A percentile compares a stretch with the other conserved stretches of the same genome.
Conservation (phyloP, 1,140 invertebrate species). For the Tetramorium alpestre region DNA sequence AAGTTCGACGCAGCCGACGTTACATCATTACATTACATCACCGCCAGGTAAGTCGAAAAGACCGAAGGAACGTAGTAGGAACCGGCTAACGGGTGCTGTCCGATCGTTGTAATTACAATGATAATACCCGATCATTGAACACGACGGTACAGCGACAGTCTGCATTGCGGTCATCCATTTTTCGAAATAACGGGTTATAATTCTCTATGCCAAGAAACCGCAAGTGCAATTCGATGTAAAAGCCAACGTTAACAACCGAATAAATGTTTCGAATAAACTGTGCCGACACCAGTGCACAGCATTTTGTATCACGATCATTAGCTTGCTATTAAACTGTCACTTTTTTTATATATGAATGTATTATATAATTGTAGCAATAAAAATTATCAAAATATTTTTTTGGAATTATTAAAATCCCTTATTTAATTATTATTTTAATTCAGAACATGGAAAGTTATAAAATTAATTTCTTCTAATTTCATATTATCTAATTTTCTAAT, state of each 20-base stretch:
- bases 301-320: neutral
- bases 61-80: constrained; percentile 12
- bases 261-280: constrained; percentile 15
- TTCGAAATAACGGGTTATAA: constrained; percentile 13
- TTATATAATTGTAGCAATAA: neutral
- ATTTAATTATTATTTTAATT: neutral
- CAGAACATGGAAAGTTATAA: neutral
- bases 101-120: constrained; percentile 44
- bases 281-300: neutral
- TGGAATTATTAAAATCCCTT: neutral
- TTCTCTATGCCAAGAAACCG: constrained; percentile 10
- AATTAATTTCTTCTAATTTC: neutral
- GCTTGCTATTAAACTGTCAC: neutral
- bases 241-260: neutral
- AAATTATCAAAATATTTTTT: neutral
- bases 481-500: neutral
- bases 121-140: constrained; percentile 26
- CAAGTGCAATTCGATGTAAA: constrained; percentile 12
- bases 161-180: neutral
- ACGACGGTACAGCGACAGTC: neutral
- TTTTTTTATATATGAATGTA: neutral
- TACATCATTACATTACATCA: constrained; percentile 54
- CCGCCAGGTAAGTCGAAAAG: constrained; percentile 40
- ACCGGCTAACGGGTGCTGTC: constrained; percentile 42
- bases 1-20: constrained; percentile 42